Evolutionary conservation across 2,113 vertebrate genomes (phyloP).

Genomic region (Alethe castanea): DNA sequence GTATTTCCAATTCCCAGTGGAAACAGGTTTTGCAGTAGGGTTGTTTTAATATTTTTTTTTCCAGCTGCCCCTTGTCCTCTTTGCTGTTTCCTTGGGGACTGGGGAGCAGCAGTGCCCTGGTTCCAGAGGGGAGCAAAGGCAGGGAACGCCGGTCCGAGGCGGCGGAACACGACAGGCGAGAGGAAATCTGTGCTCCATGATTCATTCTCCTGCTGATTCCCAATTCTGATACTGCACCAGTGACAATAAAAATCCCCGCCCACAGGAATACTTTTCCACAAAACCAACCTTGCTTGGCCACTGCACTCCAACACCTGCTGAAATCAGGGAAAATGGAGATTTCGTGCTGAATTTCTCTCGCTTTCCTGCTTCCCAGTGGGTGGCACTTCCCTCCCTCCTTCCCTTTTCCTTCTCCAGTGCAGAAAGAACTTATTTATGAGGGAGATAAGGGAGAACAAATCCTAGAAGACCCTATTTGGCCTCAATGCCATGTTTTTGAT

Average conservation of each 20-base stretch:
- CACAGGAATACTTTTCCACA: accelerated
- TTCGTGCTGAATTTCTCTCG: neutral
- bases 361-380: neutral
- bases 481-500: neutral
- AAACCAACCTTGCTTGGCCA: neutral
- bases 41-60: neutral
- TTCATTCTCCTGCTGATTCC: neutral
- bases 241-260: neutral
- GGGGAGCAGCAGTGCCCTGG: neutral
- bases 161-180: neutral
- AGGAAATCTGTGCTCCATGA: neutral
- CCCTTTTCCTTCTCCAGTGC: neutral
- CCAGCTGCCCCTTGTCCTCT: neutral
- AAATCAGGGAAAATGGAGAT: neutral
- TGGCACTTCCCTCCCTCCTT: neutral
- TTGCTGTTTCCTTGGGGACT: neutral
- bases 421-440: neutral
- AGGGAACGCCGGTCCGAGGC: accelerated
- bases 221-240: neutral
- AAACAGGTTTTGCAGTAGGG: neutral
- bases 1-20: slow-evolving; percentile 29
- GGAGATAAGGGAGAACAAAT: neutral
- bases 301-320: neutral
- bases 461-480: neutral
- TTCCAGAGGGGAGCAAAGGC: neutral